Conservation (phyloP, 1,140 invertebrate species). For the Aphidius gifuensis region DNA sequence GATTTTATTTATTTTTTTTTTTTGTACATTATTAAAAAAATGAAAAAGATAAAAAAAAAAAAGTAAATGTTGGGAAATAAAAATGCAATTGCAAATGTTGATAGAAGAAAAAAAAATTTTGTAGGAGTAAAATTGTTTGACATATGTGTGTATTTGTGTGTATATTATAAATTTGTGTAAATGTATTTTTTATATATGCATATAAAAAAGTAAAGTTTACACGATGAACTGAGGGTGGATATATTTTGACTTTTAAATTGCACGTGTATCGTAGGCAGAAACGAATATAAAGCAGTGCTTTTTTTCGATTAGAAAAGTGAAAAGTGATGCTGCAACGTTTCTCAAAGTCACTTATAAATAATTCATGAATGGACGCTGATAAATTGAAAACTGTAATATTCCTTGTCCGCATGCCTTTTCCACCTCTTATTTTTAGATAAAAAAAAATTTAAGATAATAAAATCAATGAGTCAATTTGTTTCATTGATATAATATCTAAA, state of each 20-base stretch:
- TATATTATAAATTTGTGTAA: constrained; percentile 1
- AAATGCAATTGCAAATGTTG: no score
- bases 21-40: no score
- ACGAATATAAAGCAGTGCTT: constrained; percentile 26
- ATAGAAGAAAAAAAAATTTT: no score
- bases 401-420: no score
- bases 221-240: constrained; percentile 12
- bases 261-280: constrained; percentile 1
- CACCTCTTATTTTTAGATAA: no score
- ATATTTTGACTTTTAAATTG: constrained; percentile 28
- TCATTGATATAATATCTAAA: no score
- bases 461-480: no score
- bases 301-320: constrained; percentile 23
- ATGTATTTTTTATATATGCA: background rate
- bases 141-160: background rate
- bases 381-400: background rate
- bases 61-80: no score
- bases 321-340: constrained; percentile 8
- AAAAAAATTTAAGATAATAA: no score
- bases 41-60: no score
- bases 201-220: constrained; percentile 18
- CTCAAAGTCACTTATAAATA: constrained; percentile 23
- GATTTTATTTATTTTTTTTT: no score
- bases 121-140: no score
- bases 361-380: constrained; percentile 18